These are phyloP conservation scores for Stigmatopora nigra DNA, from an alignment of 2,113 vertebrate species.

Conservation along the genomic window DNA sequence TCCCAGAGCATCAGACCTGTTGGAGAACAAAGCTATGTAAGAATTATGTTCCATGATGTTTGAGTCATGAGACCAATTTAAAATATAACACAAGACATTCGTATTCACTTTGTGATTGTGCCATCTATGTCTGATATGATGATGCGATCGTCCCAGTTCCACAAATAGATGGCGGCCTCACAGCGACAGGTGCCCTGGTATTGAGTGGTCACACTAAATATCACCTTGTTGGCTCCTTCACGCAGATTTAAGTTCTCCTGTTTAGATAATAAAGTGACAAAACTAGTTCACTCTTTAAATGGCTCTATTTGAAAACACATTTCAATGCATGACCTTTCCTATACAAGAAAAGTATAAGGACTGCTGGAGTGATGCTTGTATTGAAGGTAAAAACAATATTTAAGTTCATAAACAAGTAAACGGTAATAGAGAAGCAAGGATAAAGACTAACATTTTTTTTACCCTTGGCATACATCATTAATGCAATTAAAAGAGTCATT, in stretches of 20 bases:
- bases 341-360: no score
- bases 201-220: conserved; percentile 91
- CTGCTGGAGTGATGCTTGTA: no score
- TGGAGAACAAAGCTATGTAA: neutral
- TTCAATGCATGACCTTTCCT: no score
- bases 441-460: no score
- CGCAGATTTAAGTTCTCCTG: conserved; percentile 80
- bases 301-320: no score
- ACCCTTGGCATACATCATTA: no score
- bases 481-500: no score
- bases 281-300: neutral
- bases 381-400: no score
- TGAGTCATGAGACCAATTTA: neutral
- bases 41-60: neutral
- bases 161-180: conserved; percentile 87
- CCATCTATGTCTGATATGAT: conserved; percentile 94
- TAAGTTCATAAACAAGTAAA: no score
- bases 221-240: conserved; percentile 83
- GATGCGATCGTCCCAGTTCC: conserved; percentile 89
- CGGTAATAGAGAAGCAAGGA: no score
- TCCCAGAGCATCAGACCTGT: conserved; percentile 87
- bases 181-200: conserved; percentile 95
- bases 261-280: neutral
- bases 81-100: neutral
- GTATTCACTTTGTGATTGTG: conserved; percentile 88